Conservation (phyloP, 2,113 vertebrate species). For the Antechinus stuartii region DNA sequence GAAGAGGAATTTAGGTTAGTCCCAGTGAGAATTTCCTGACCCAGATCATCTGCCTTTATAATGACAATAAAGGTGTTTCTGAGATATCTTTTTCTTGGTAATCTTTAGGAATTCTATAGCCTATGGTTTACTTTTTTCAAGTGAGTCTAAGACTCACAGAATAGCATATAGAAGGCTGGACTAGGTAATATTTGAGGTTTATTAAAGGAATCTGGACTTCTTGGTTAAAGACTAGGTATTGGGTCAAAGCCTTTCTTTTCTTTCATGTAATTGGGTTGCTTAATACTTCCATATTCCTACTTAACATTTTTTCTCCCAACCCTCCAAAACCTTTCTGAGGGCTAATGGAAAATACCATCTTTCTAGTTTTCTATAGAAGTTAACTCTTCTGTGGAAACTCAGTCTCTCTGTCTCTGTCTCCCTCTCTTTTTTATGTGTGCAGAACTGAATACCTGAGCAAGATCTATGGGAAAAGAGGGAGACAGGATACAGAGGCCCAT, state of each 20-base stretch:
- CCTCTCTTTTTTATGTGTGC: background rate
- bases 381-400: background rate
- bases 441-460: background rate
- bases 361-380: background rate
- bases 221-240: background rate
- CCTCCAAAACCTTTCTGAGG: background rate
- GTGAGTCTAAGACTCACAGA: background rate
- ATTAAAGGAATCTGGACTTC: background rate
- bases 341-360: background rate
- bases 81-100: background rate
- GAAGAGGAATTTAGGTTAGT: background rate
- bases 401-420: background rate
- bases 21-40: background rate
- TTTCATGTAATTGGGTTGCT: background rate
- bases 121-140: background rate
- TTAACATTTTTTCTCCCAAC: background rate
- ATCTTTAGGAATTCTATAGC: background rate
- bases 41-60: background rate
- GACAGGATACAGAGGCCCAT: background rate
- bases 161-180: background rate
- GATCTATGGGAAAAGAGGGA: background rate
- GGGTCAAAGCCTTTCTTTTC: background rate
- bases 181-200: background rate
- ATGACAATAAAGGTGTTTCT: background rate
- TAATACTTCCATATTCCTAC: background rate